phyloP scores from a whole-genome alignment of 2,888 invertebrate genomes.

The Lepidonotus clava region DNA sequence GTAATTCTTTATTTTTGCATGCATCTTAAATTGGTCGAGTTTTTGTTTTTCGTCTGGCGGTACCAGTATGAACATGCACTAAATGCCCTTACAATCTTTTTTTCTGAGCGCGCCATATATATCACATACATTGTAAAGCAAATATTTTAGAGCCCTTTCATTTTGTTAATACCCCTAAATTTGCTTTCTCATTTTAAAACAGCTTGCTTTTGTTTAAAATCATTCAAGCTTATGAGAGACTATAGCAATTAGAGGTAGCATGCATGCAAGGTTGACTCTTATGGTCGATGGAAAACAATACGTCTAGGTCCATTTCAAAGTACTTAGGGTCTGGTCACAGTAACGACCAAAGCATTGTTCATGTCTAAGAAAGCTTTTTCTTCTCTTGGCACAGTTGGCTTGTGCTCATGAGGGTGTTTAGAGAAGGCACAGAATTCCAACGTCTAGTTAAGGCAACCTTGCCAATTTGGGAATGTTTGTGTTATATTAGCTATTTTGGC shows the following conservation, averaged over 20 bases:
- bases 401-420: no score
- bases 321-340: conserved; percentile 16
- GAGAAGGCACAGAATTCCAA: no score
- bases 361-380: neutral
- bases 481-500: no score
- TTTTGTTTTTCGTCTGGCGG: neutral
- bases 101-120: neutral
- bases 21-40: no score
- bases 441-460: no score
- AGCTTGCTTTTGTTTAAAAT: neutral
- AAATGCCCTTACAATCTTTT: neutral
- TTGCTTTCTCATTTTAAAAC: neutral
- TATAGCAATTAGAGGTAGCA: conserved; percentile 7
- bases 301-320: neutral
- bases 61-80: conserved; percentile 3
- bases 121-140: neutral
- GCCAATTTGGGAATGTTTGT: no score
- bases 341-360: neutral
- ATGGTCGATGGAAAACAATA: neutral
- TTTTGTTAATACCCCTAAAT: conserved; percentile 17
- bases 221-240: neutral
- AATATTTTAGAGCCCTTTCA: neutral
- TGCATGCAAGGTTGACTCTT: conserved; percentile 5
- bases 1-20: no score
- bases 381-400: no score